Evolutionary conservation across 2,888 invertebrate species (phyloP), one percentile per base, ranked within the genome.

Genomic region (Nowickia ferox): DNA sequence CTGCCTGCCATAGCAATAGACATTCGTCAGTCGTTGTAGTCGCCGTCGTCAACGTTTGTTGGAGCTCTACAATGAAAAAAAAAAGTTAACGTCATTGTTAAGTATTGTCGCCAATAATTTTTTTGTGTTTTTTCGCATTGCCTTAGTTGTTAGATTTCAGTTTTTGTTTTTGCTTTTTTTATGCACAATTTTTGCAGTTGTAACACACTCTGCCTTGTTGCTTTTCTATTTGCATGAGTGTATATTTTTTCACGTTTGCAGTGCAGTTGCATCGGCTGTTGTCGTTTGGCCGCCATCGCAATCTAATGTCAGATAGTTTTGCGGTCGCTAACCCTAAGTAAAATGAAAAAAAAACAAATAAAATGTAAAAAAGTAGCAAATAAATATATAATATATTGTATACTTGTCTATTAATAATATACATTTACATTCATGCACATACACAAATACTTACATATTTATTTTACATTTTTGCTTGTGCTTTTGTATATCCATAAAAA

Each of bases 281-380:
- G 91, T 90, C 91, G 91, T 91, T 91, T 91, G 91, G 91, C 91
- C 92, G 92, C 91, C 91, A 91, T 91, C 92, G 89, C 92, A 91
- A 92, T 92, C 92, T 92, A 92, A 92, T 92, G 92, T 92, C 92
- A 92, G 92, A 92, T 92, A 92, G 92, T 92, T 92, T 91, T 92
- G 92, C 92, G 92, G 92, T 92, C 92, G 92, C 91, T 92, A 92
- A 92, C 92, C 92, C 91, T 79, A 81, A 81, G 81, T n/a, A 68
- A 78, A 84, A 78, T 83, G 69, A 72, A 82, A 76, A 30, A 30
- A 30, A 30, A 6, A 30, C 30, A 30, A 30, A 30, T 61, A 71
- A 51, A 74, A 63, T 74, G 44, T 38, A 71, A 83, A 83, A 65
- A 80, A 74, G 13, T 65, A 30, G 57, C 53, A 74, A 82, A 66